Conservation (phyloP, 1,140 invertebrate species). For the Danaus melanippus region DNA sequence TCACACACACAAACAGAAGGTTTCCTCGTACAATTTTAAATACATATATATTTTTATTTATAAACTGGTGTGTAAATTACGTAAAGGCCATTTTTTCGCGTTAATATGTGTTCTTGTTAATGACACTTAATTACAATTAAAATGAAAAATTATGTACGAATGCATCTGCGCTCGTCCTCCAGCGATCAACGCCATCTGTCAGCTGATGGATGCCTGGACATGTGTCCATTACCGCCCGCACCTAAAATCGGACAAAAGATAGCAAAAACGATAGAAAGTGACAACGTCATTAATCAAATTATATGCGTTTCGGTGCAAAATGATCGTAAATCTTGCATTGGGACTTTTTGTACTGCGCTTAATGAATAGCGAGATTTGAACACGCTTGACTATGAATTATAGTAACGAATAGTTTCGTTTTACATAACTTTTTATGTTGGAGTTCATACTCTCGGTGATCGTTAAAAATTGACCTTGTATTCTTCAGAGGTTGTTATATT, state of each 20-base stretch:
- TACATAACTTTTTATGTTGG: neutral
- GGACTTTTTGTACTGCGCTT: neutral
- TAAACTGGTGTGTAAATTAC: no score
- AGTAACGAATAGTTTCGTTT: no score
- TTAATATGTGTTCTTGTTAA: no score
- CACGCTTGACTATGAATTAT: slow-evolving; percentile 1
- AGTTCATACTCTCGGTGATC: neutral
- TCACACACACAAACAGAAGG: no score
- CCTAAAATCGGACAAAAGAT: slow-evolving; percentile 26
- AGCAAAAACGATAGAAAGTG: slow-evolving; percentile 25
- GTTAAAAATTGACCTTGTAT: no score
- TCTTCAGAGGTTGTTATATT: no score
- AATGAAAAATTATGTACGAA: no score
- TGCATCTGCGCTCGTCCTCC: no score
- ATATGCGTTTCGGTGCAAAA: slow-evolving; percentile 32
- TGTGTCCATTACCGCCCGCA: slow-evolving; percentile 50
- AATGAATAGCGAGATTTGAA: slow-evolving; percentile 1
- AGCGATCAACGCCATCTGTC: slow-evolving; percentile 42
- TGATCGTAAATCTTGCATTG: slow-evolving; percentile 19
- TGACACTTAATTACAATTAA: no score
- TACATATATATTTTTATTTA: no score
- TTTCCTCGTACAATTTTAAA: no score
- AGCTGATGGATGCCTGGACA: slow-evolving; percentile 54
- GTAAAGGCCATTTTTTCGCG: no score
- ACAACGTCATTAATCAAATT: slow-evolving; percentile 53